Conservation (phyloP, 2,113 vertebrate genomes). For the Odontesthes bonariensis region DNA sequence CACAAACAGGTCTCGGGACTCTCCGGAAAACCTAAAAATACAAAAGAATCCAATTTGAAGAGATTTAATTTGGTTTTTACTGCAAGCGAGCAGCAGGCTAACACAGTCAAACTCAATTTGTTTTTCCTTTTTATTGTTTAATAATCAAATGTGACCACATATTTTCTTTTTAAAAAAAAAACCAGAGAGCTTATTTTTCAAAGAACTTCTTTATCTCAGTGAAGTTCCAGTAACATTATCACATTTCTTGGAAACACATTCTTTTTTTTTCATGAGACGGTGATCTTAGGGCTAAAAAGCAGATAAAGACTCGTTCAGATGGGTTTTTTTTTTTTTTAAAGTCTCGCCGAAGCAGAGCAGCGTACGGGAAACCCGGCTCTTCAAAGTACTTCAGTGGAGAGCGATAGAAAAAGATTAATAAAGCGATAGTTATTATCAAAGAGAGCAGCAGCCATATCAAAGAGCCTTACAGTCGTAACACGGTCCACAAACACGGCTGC, state of each 20-base stretch:
- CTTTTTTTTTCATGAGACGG: slow-evolving; percentile 28
- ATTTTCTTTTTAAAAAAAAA: not conserved
- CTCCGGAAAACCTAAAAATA: not conserved
- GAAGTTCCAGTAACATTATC: slow-evolving; percentile 19
- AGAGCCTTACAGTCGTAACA: slow-evolving; percentile 10
- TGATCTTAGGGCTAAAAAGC: slow-evolving; percentile 36
- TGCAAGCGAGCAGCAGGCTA: not conserved
- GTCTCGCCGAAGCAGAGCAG: slow-evolving; percentile 23
- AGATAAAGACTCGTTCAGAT: slow-evolving; percentile 32
- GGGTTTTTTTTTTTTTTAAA: not conserved
- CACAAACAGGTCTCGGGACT: not conserved
- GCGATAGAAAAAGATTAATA: slow-evolving; percentile 45
- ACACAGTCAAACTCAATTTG: not conserved
- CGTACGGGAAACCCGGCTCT: slow-evolving; percentile 6
- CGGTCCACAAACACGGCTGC: slow-evolving; percentile 2
- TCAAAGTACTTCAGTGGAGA: slow-evolving; percentile 22
- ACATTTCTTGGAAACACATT: slow-evolving; percentile 7
- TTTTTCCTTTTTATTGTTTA: not conserved
- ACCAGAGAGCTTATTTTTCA: slow-evolving; percentile 4
- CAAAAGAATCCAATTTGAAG: slow-evolving; percentile 1
- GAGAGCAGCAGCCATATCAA: slow-evolving; percentile 40
- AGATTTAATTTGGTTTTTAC: slow-evolving; percentile 8
- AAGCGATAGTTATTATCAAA: slow-evolving; percentile 63
- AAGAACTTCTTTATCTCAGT: slow-evolving; percentile 23
- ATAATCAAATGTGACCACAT: not conserved